Evolutionary conservation across 2,797 vertebrate genomes (phyloP), one percentile per base, ranked within the genome.

Genomic region (Phrynocephalus guinanensis): DNA sequence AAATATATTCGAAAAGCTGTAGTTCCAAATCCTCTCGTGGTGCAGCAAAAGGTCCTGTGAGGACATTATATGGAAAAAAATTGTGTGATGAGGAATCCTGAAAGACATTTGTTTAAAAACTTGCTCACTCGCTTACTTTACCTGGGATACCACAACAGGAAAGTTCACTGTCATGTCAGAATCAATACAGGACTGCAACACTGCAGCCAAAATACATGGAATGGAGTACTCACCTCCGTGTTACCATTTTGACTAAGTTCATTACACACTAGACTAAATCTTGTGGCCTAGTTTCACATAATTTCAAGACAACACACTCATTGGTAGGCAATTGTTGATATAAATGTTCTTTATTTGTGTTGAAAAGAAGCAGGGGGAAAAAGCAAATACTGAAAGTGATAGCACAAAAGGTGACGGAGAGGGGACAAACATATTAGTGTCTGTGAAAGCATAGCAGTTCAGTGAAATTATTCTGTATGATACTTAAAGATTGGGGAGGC

Each of bases 401-500:
- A 91, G 84, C 89, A 94, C 44, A 93, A 84, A 90, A 94, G 48
- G 93, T 79, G 73, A 92, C 67, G 80, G 80, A 88, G 88, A 88
- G 6, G 85, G 38, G 20, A 72, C 92, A 89, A 83, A 44, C 38
- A 92, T 89, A 79, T 95, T 96, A 97, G 96, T 97, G 96, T 97
- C 95, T 84, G 79, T 75, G 89, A 96, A 86, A 93, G 87, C 82
- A 91, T 6, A 91, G 92, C 75, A 90, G 81, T 71, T 89, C 83
- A 80, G 82, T 88, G 13, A 90, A 92, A 85, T 11, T 85, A 79
- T 67, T 79, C 76, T 52, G 68, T 79, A 67, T 82, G 86, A 60
- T 75, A 79, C 60, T 79, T 80, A 52, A 86, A 85, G 30, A 88
- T 87, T 84, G 50, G 68, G 0, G 22, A 89, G 91, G 44, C n/a